phyloP scores from a whole-genome alignment of 2,113 vertebrate species.

The Trochalopteron elliotii region DNA sequence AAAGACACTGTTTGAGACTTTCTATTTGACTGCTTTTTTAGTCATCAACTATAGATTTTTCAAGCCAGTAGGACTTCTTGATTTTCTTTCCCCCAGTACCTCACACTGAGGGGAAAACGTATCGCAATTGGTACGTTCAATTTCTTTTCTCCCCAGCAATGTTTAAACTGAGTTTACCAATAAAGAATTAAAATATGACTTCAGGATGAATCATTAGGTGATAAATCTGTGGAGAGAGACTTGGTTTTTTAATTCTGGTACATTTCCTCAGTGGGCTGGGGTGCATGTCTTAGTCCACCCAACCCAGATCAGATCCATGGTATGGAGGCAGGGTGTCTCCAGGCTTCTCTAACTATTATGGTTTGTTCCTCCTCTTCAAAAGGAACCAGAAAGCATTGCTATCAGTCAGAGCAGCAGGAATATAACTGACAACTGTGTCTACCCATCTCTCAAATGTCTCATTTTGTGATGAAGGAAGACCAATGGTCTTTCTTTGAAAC shows the following conservation, averaged over 20 bases:
- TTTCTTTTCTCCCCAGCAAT: background rate
- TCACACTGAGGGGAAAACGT: background rate
- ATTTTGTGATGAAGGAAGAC: background rate
- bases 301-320: background rate
- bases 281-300: background rate
- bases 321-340: background rate
- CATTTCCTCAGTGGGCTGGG: rapidly evolving
- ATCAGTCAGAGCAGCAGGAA: background rate
- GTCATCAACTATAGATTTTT: background rate
- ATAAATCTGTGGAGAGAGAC: background rate
- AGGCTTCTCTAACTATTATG: background rate
- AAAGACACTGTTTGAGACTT: background rate
- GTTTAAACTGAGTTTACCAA: background rate
- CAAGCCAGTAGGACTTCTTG: background rate
- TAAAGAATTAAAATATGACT: background rate
- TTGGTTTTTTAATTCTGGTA: background rate
- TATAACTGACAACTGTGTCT: background rate
- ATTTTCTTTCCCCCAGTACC: background rate
- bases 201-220: background rate
- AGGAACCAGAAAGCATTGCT: background rate
- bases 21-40: background rate
- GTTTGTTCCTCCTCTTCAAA: background rate
- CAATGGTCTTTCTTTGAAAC: background rate
- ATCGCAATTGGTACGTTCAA: rapidly evolving
- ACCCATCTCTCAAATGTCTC: background rate